Evolutionary conservation across 2,797 vertebrate genomes (phyloP).

Genomic region (Phrynocephalus vlangalii): DNA sequence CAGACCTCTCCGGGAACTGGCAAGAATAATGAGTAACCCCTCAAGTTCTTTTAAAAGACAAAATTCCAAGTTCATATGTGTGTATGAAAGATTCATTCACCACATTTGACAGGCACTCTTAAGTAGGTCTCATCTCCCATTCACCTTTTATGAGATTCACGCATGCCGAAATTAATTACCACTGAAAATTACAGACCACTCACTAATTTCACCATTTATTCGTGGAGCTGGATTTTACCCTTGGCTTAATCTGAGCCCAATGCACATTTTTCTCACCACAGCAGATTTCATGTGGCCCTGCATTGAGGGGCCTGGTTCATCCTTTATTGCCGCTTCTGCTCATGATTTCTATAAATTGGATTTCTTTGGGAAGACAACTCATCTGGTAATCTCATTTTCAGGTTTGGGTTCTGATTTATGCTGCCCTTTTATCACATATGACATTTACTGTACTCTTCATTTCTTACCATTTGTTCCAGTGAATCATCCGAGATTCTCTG

Average conservation of each 20-base stretch:
- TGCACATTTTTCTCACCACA: neutral
- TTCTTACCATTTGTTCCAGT: slow-evolving; percentile 26
- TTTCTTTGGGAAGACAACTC: slow-evolving; percentile 54
- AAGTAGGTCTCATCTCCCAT: too few species aligned
- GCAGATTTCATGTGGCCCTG: too few species aligned
- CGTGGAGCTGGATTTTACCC: slow-evolving; percentile 20
- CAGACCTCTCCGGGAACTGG: too few species aligned
- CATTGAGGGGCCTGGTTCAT: neutral
- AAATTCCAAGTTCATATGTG: too few species aligned
- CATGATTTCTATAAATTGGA: slow-evolving; percentile 17
- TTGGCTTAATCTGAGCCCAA: slow-evolving; percentile 34
- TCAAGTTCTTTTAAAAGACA: too few species aligned
- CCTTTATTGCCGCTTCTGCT: neutral
- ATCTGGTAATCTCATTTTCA: slow-evolving; percentile 57
- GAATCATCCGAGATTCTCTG: slow-evolving; percentile 28
- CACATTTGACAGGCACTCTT: too few species aligned
- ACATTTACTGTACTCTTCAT: slow-evolving; percentile 47
- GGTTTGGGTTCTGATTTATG: slow-evolving; percentile 51
- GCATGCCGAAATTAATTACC: too few species aligned
- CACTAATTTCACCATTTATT: slow-evolving; percentile 35
- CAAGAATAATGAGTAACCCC: too few species aligned
- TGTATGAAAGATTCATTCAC: too few species aligned
- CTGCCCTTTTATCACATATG: slow-evolving; percentile 49
- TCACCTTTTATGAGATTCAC: too few species aligned
- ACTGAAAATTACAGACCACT: too few species aligned